Evolutionary conservation across 2,888 invertebrate genomes (phyloP), one percentile per base, ranked within the genome.

Genomic region (Apomyelois bistriatella): DNA sequence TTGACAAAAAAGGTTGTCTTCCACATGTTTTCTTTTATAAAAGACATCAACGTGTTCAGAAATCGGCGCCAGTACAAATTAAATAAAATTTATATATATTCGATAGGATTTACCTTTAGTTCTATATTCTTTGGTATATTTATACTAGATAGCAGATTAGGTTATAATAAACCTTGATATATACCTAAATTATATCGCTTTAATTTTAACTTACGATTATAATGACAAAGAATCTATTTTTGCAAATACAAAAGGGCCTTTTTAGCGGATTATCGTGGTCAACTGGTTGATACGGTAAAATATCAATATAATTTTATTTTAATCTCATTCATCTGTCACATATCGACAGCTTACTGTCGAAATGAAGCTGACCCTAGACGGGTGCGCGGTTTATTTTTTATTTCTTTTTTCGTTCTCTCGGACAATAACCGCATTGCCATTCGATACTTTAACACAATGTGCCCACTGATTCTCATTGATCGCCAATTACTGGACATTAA

Each of bases 401-500:
- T 70, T 59, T 56, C 56, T 65, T 65, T 76, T 76, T 80, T 76
- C 82, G 81, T 76, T 70, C 72, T 65, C 64, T 80, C 70, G 81
- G 82, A 87, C 89, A 87, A 88, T 79, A 65, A 76, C 63, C 65
- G 56, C 55, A 48, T 60, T 65, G 74, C 76, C 68, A 79, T 81
- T 81, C 82, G 82, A 81, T 85, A 79, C 75, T 80, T 76, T 76
- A 75, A 72, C 77, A 90, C 90, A 90, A 90, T 90, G 87, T 85
- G 67, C 90, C 90, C 90, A 90, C 85, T 88, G 90, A 90, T 89
- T 89, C 89, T 87, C 85, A 90, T 89, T 90, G 88, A 90, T 86
- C 88, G 87, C 88, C 90, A 89, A 90, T 90, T 90, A 90, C 90
- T 82, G 89, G 90, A 90, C 90, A 89, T 89, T 88, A 89, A 90